Evolutionary conservation across 2,888 invertebrate genomes (phyloP), one percentile per base, ranked within the genome.

Genomic region (Neuroscelio doddi): DNA sequence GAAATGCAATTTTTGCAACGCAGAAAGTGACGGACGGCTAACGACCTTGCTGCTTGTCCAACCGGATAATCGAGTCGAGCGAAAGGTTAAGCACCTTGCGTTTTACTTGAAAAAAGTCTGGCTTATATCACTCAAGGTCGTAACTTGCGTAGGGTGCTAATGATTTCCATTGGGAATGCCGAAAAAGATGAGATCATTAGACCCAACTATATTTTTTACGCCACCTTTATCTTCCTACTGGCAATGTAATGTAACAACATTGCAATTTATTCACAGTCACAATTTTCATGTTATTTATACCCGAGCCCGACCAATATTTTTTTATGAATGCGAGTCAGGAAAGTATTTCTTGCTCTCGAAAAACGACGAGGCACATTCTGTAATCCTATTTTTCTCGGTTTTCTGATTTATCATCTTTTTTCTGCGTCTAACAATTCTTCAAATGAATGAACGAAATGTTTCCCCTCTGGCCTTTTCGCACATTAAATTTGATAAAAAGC

Each of bases 31-130:
- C 62, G 62, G 62, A 67, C 62, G 62, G 66, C 55, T 63, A 63
- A 67, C 58, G 66, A 67, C 66, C 66, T 67, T 63, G 66, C 62
- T 58, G 66, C 62, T 57, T 63, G 62, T 62, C 58, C 62, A 62
- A 67, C 62, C 66, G 62, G 66, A 62, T 66, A 66, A 62, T 66
- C 66, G 66, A 67, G 62, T 67, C 56, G 55, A 51, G 66, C 55
- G 62, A 67, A 58, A 67, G 66, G 66, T 53, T 63, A 63, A 63
- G 58, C 66, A 63, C 66, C 61, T 66, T 45, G 62, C 61, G 45
- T 39, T 61, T 59, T 32, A 14, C 38, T 16, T 29, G 53, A 59
- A 65, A 62, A 65, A 65, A 62, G 26, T 38, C 53, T 27, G 36
- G 29, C 61, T 65, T 21, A 67, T 67, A 58, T 67, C 66, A 67